phyloP scores from a whole-genome alignment of 2,888 invertebrate genomes.

The Cylloceria caligata region DNA sequence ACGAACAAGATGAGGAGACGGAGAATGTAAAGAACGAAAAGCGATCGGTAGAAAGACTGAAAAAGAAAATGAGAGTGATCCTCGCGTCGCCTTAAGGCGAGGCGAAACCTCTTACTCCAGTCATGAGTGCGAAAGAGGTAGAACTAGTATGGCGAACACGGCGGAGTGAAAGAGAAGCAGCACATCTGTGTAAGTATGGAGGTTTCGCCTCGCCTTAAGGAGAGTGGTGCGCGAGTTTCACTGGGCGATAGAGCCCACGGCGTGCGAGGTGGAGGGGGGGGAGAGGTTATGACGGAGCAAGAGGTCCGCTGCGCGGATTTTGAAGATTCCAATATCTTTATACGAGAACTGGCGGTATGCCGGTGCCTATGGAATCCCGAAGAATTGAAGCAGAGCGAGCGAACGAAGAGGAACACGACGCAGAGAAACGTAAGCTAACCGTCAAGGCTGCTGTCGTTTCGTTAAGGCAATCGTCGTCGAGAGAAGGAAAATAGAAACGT shows the following conservation, averaged over 20 bases:
- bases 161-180: too few species aligned
- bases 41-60: conserved; percentile 11
- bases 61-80: conserved; percentile 23
- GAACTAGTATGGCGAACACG: too few species aligned
- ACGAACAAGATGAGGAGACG: neutral
- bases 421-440: conserved; percentile 66
- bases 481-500: conserved; percentile 62
- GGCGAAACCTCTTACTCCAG: too few species aligned
- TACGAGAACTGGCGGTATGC: conserved; percentile 13
- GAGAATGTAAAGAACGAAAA: neutral
- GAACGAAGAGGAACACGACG: conserved; percentile 32
- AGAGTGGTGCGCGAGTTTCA: too few species aligned
- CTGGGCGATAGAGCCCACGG: too few species aligned
- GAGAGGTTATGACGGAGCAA: too few species aligned
- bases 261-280: too few species aligned
- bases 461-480: conserved; percentile 75
- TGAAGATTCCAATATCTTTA: conserved; percentile 72
- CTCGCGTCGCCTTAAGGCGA: conserved; percentile 28
- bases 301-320: too few species aligned
- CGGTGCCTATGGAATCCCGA: conserved; percentile 65
- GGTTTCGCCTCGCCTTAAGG: too few species aligned
- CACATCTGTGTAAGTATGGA: too few species aligned
- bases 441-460: conserved; percentile 69
- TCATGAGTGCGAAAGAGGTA: too few species aligned
- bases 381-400: conserved; percentile 67